phyloP scores from a whole-genome alignment of 2,888 invertebrate genomes.

The Scelioninae gen. 1 region DNA sequence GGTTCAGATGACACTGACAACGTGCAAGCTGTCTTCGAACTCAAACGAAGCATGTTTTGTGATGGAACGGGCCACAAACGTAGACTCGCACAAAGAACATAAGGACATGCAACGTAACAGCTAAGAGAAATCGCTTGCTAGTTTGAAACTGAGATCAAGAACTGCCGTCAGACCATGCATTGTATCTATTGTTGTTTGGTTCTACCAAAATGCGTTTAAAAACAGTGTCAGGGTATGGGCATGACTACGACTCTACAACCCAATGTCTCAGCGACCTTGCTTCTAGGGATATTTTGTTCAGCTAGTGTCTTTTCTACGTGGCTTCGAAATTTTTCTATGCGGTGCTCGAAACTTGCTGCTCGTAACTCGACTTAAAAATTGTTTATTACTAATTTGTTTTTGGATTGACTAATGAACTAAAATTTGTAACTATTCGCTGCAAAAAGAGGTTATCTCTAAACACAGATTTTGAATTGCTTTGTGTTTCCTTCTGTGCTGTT shows the following conservation, averaged over 20 bases:
- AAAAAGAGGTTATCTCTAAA: no score
- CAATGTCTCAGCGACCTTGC: conserved; percentile 84
- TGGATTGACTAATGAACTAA: conserved; percentile 28
- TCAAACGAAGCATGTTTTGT: conserved; percentile 28
- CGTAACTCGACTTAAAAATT: conserved; percentile 24
- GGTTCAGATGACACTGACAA: conserved; percentile 42
- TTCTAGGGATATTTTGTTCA: conserved; percentile 61
- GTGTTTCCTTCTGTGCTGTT: no score
- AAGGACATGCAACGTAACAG: conserved; percentile 62
- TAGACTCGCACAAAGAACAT: conserved; percentile 28
- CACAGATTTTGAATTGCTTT: no score
- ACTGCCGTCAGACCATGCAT: conserved; percentile 55
- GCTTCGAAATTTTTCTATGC: conserved; percentile 54
- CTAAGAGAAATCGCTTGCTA: conserved; percentile 40
- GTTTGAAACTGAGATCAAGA: conserved; percentile 39
- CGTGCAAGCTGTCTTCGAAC: conserved; percentile 34
- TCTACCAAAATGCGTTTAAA: conserved; percentile 66
- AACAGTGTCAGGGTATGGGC: conserved; percentile 82
- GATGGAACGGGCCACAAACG: conserved; percentile 7
- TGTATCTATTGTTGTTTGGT: conserved; percentile 38
- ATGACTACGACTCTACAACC: conserved; percentile 82
- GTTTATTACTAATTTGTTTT: conserved; percentile 9
- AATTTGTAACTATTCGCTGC: conserved; percentile 26
- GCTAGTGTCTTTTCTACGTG: conserved; percentile 62
- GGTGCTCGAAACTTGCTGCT: conserved; percentile 51